Conservation (phyloP, 2,888 invertebrate species). For the Spilarctia lutea region DNA sequence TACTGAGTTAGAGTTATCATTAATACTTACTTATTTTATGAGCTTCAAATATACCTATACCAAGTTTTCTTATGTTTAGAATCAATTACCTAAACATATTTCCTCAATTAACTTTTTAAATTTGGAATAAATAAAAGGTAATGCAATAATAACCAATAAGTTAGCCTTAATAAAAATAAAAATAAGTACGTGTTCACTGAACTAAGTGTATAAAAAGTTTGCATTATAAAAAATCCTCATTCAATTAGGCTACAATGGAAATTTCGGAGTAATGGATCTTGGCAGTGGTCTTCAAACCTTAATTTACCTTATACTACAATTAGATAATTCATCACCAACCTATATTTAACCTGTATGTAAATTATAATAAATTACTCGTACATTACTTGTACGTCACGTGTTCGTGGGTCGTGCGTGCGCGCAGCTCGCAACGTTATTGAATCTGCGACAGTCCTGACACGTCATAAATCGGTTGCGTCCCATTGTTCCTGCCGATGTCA, state of each 20-base stretch:
- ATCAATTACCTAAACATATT: not conserved
- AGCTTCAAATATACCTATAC: not conserved
- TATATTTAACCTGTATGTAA: conserved; percentile 58
- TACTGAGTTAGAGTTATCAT: not conserved
- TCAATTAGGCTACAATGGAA: not conserved
- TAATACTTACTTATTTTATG: not conserved
- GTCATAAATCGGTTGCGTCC: conserved; percentile 72
- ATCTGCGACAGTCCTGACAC: conserved; percentile 69
- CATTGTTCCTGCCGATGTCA: conserved; percentile 83
- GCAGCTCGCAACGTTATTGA: conserved; percentile 67
- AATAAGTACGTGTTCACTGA: not conserved
- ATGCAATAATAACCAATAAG: not conserved
- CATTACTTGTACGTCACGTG: conserved; percentile 58
- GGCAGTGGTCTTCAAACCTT: conserved; percentile 44
- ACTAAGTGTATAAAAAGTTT: not conserved
- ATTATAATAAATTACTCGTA: conserved; percentile 59
- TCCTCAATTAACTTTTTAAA: not conserved
- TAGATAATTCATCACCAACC: conserved; percentile 48
- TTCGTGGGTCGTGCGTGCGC: conserved; percentile 63
- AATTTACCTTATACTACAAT: conserved; percentile 39
- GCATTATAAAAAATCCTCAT: not conserved
- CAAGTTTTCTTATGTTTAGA: not conserved
- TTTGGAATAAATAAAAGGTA: no score
- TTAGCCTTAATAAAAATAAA: not conserved
- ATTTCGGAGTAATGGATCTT: conserved; percentile 21